Evolutionary conservation across 2,888 invertebrate genomes (phyloP).

Genomic region (Drosophila formosana): DNA sequence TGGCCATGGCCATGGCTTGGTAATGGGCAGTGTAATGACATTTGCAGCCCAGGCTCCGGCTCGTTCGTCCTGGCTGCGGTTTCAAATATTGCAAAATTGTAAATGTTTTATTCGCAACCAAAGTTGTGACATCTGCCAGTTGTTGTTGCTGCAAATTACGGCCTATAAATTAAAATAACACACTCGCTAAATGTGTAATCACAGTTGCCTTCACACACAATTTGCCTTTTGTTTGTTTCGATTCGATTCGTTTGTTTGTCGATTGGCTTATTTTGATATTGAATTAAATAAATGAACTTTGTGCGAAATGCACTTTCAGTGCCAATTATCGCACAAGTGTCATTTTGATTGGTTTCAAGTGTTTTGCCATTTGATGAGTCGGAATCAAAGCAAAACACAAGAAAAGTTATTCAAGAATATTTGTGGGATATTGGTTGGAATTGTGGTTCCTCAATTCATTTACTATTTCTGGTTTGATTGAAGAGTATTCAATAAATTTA

Average conservation of each 20-base stretch:
- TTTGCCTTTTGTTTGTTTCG: slow-evolving; percentile 14
- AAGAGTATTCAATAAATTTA: too few relatives aligned
- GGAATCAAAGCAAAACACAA: background rate
- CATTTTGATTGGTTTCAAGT: background rate
- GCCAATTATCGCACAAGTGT: slow-evolving; percentile 9
- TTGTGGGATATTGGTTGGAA: too few relatives aligned
- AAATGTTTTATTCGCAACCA: slow-evolving; percentile 60
- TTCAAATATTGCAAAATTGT: slow-evolving; percentile 78
- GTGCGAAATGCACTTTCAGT: slow-evolving; percentile 35
- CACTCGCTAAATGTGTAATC: slow-evolving; percentile 76
- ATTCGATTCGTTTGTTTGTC: slow-evolving; percentile 28
- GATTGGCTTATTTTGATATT: slow-evolving; percentile 55
- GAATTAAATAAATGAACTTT: slow-evolving; percentile 54
- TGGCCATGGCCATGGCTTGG: slow-evolving; percentile 10
- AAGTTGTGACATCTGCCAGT: slow-evolving; percentile 33
- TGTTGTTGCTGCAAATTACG: slow-evolving; percentile 63
- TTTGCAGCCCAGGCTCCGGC: slow-evolving; percentile 30
- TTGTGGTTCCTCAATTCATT: too few relatives aligned
- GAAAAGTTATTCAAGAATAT: too few relatives aligned
- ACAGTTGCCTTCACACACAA: slow-evolving; percentile 36
- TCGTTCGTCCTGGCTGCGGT: slow-evolving; percentile 68
- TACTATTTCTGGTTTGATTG: too few relatives aligned
- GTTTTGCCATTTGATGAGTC: background rate
- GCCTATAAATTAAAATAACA: slow-evolving; percentile 75
- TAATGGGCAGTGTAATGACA: slow-evolving; percentile 66